These are phyloP conservation scores for Bombyx huttoni DNA, from an alignment of 2,888 invertebrate genomes.

Conservation along the genomic window DNA sequence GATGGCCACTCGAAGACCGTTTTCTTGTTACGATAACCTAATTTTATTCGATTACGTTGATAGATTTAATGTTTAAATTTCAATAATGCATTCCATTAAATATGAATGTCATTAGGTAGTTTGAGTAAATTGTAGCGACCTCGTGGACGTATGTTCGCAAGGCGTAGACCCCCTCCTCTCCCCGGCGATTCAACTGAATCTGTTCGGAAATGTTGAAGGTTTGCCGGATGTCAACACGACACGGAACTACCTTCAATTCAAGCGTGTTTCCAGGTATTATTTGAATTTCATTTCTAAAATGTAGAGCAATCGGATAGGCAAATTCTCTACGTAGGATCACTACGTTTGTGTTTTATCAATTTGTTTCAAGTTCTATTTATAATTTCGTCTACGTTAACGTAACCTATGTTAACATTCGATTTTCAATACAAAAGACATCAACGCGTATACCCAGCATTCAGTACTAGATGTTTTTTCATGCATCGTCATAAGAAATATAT, in stretches of 20 bases:
- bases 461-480: neutral
- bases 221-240: constrained; percentile 63
- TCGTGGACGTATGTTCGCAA: constrained; percentile 49
- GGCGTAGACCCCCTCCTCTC: constrained; percentile 16
- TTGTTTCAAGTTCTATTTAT: too few species aligned
- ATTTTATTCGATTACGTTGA: constrained; percentile 59
- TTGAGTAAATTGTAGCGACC: constrained; percentile 61
- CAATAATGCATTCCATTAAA: constrained; percentile 63
- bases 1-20: constrained; percentile 64
- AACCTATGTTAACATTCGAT: neutral
- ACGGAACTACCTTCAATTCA: constrained; percentile 63
- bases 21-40: constrained; percentile 68
- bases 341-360: too few species aligned
- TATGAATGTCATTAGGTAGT: constrained; percentile 64
- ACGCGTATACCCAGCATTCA: constrained; percentile 16
- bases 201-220: constrained; percentile 67
- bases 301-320: constrained; percentile 19
- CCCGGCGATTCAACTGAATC: constrained; percentile 49
- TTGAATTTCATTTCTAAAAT: constrained; percentile 31
- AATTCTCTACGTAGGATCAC: too few species aligned
- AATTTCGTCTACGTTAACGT: neutral
- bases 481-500: neutral
- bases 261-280: constrained; percentile 60
- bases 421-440: constrained; percentile 32
- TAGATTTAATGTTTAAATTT: constrained; percentile 59